Percentiles rank a stretch among this genome's conserved stretches.
Evolutionary conservation across 2,797 vertebrate species (phyloP).

Genomic region (Sciurus carolinensis): DNA sequence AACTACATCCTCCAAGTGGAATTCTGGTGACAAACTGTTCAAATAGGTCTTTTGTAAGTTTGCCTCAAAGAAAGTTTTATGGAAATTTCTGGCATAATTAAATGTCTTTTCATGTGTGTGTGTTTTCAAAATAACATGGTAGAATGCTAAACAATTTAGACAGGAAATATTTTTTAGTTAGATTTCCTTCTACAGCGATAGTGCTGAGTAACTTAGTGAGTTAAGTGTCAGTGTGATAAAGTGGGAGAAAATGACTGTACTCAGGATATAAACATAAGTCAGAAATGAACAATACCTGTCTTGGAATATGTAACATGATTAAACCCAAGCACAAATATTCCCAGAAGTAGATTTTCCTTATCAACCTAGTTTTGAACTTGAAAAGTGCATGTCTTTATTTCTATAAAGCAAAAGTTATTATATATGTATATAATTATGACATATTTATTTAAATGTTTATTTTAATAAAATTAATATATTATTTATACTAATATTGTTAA

Average conservation of each 20-base stretch:
- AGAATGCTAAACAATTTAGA: conserved; percentile 55
- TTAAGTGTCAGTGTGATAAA: conserved; percentile 68
- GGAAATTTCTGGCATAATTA: conserved; percentile 65
- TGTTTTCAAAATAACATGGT: neutral
- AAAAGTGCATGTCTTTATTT: conserved; percentile 44
- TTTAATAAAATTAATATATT: neutral
- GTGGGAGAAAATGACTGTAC: neutral
- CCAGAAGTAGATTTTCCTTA: neutral
- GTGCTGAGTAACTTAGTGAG: conserved; percentile 3
- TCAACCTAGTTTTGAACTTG: conserved; percentile 27
- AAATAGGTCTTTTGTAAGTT: conserved; percentile 64
- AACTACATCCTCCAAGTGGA: conserved; percentile 65
- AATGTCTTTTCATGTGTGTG: neutral
- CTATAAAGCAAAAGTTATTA: neutral
- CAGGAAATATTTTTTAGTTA: conserved; percentile 60
- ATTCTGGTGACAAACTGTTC: conserved; percentile 66
- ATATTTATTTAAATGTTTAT: neutral
- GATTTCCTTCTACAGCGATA: conserved; percentile 50
- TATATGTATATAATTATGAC: neutral
- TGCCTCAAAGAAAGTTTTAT: conserved; percentile 72
- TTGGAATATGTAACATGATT: conserved; percentile 45
- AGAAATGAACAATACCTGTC: conserved; percentile 59
- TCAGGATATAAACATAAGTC: conserved; percentile 21
- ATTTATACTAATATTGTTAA: neutral
- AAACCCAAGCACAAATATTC: conserved; percentile 9